Percentiles rank a stretch among this genome's conserved stretches.
phyloP scores from a whole-genome alignment of 2,113 vertebrate species.

The cattle (Bos taurus) region DNA sequence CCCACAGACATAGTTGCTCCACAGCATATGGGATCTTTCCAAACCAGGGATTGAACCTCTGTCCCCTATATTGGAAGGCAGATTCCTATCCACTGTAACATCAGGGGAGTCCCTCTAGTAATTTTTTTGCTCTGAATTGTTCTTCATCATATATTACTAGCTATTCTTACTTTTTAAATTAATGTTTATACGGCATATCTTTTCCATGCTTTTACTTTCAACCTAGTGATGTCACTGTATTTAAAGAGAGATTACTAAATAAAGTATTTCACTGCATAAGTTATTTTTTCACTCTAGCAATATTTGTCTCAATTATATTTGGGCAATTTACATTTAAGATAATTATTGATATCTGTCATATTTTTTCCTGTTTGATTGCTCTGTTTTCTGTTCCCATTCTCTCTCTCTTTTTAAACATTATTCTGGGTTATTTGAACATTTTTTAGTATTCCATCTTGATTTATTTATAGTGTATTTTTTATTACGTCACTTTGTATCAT shows the following conservation, averaged over 20 bases:
- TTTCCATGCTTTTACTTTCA: neutral
- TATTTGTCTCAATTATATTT: neutral
- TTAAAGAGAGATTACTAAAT: neutral
- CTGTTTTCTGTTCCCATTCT: neutral
- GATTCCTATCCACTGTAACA: neutral
- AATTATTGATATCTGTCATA: neutral
- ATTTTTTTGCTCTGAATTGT: neutral
- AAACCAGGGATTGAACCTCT: neutral
- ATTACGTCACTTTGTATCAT: neutral
- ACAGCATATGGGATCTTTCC: neutral
- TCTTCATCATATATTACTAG: neutral
- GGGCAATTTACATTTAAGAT: neutral
- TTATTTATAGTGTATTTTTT: neutral
- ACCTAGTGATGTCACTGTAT: neutral
- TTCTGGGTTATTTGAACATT: neutral
- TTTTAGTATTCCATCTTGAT: neutral
- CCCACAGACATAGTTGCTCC: neutral
- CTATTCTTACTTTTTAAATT: neutral
- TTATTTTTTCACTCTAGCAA: neutral
- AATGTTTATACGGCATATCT: neutral
- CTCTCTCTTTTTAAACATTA: neutral
- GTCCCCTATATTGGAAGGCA: neutral
- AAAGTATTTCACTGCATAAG: neutral
- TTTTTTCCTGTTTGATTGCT: neutral
- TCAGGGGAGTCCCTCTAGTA: neutral